phyloP scores from a whole-genome alignment of 2,113 vertebrate genomes.

The Aldabrachelys gigantea region DNA sequence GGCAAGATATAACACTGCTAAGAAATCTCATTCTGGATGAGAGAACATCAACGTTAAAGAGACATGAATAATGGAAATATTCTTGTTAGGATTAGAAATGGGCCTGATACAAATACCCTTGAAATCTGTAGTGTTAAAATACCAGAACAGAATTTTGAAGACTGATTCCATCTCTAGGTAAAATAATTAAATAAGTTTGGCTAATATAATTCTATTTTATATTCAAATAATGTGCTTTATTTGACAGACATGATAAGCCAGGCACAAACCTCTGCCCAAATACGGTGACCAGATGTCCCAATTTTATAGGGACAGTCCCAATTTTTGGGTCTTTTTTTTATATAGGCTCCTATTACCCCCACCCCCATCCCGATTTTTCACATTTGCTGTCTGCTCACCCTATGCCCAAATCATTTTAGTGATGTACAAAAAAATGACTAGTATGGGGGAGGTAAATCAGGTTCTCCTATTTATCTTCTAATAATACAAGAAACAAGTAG shows the following conservation, averaged over 20 bases:
- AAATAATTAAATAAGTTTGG: neutral
- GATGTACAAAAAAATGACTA: neutral
- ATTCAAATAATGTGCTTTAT: neutral
- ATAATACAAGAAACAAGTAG: neutral
- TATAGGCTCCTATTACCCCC: too few relatives aligned
- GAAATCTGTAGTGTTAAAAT: neutral
- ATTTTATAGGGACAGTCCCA: too few relatives aligned
- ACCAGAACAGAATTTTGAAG: neutral
- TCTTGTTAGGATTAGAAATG: neutral
- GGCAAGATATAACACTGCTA: neutral
- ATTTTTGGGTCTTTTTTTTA: too few relatives aligned
- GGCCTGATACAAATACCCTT: neutral
- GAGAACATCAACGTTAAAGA: neutral
- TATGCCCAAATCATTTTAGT: neutral
- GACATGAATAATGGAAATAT: neutral
- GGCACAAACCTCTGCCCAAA: neutral
- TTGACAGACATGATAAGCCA: neutral
- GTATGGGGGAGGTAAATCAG: neutral
- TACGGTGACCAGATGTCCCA: neutral
- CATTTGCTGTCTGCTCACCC: too few relatives aligned
- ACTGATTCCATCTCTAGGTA: neutral
- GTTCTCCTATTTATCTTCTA: neutral
- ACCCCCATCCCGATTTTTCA: too few relatives aligned
- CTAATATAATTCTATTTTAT: neutral
- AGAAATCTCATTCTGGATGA: neutral